These are phyloP conservation scores for Physocephala rufipes DNA, from an alignment of 2,888 invertebrate genomes.

Conservation along the genomic window DNA sequence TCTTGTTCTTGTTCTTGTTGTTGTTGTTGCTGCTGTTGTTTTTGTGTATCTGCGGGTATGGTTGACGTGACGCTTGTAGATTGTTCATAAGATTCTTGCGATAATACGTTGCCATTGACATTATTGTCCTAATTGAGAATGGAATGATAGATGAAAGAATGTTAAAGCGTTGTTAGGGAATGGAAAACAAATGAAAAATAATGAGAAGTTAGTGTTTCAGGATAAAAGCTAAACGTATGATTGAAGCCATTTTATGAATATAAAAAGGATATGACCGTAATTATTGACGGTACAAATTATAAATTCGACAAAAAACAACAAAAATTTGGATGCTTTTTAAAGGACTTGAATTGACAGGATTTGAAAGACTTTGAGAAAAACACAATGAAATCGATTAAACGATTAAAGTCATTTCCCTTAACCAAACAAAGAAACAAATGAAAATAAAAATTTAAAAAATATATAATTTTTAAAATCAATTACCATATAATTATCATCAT, in stretches of 20 bases:
- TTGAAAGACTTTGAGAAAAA: no score
- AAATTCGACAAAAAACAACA: no score
- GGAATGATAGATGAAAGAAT: slow-evolving; percentile 17
- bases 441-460: neutral
- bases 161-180: slow-evolving; percentile 33
- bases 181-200: no score
- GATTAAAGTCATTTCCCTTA: no score
- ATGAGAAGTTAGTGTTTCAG: no score
- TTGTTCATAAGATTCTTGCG: slow-evolving; percentile 42
- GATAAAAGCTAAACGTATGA: neutral
- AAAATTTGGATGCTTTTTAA: no score
- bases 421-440: no score
- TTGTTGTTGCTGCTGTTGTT: slow-evolving; percentile 42
- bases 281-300: no score
- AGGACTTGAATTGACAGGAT: no score
- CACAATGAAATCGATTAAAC: no score
- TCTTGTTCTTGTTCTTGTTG: slow-evolving; percentile 39
- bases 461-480: neutral
- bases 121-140: slow-evolving; percentile 48
- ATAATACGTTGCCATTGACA: slow-evolving; percentile 49
- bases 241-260: neutral
- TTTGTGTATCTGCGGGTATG: slow-evolving; percentile 33
- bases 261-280: no score
- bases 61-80: slow-evolving; percentile 40
- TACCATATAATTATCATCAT: slow-evolving; percentile 42